phyloP scores from a whole-genome alignment of 2,113 vertebrate genomes.

The Uria lomvia region DNA sequence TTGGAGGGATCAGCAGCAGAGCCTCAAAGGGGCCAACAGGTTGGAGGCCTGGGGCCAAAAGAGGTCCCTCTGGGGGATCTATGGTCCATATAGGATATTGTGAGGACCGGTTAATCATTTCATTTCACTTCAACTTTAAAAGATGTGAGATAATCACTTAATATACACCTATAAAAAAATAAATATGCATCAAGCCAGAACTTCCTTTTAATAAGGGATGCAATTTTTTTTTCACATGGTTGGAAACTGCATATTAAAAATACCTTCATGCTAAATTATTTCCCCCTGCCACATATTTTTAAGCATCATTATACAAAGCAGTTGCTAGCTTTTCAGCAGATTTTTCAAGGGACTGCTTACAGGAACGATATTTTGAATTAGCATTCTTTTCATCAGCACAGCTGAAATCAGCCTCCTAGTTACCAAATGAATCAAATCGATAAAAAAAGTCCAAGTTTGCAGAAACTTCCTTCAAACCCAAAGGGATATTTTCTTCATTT shows the following conservation, averaged over 20 bases:
- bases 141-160: neutral
- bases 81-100: neutral
- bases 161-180: neutral
- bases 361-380: neutral
- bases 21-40: neutral
- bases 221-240: neutral
- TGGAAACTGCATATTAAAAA: neutral
- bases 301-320: neutral
- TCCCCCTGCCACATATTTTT: neutral
- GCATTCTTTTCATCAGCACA: neutral
- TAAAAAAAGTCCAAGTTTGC: neutral
- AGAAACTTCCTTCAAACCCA: neutral
- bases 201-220: neutral
- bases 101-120: neutral
- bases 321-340: neutral
- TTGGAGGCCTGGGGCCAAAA: neutral
- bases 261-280: neutral
- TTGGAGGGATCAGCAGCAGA: neutral
- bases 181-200: neutral
- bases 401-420: neutral
- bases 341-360: neutral
- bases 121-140: neutral
- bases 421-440: neutral
- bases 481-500: neutral
- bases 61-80: neutral